A percentile compares a stretch with the other conserved stretches of the same genome.
Evolutionary conservation across 2,113 vertebrate genomes (phyloP).

Genomic region (Oreochromis niloticus): DNA sequence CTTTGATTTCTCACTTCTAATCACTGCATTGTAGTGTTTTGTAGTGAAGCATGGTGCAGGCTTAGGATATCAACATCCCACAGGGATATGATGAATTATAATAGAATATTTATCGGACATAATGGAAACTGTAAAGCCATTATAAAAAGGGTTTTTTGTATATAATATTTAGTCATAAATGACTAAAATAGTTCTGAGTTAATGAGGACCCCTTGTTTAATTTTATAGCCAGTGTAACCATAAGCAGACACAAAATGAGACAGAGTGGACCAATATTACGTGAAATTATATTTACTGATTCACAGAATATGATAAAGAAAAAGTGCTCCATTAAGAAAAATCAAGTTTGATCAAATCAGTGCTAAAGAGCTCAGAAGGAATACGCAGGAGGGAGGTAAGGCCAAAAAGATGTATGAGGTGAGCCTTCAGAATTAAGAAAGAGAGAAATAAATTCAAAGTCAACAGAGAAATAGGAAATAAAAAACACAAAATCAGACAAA

Average conservation of each 20-base stretch:
- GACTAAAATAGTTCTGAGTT: not conserved
- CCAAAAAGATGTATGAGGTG: not conserved
- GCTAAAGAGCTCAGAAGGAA: not conserved
- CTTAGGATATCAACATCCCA: not conserved
- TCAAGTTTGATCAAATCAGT: not conserved
- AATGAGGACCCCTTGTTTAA: rapidly evolving
- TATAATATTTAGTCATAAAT: not conserved
- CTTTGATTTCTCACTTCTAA: not conserved
- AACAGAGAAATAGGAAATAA: not conserved
- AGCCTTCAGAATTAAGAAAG: not conserved
- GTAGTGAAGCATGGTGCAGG: not conserved
- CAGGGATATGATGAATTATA: not conserved
- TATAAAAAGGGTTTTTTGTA: not conserved
- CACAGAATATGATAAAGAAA: not conserved
- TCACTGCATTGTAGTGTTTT: not conserved
- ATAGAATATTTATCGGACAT: not conserved
- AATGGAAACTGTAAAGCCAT: not conserved
- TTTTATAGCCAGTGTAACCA: not conserved
- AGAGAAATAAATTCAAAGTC: not conserved
- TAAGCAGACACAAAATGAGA: not conserved
- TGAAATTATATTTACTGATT: not conserved
- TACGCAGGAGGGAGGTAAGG: not conserved
- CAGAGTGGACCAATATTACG: not conserved
- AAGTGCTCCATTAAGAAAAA: not conserved
- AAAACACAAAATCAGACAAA: not conserved